Conservation (phyloP, 2,113 vertebrate species). For the Hippocampus barbouri region DNA sequence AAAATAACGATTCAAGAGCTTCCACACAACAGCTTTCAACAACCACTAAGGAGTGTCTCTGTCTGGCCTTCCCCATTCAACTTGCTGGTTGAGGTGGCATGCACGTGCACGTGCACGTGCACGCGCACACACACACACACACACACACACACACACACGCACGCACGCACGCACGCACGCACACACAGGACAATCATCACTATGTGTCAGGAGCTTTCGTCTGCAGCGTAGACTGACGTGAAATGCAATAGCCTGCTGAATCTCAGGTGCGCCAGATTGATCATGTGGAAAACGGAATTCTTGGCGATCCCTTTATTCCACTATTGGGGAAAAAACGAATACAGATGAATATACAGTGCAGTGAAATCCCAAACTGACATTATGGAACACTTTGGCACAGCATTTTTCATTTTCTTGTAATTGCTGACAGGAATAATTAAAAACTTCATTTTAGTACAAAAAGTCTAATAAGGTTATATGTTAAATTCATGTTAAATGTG, state of each 20-base stretch:
- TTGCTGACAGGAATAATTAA: conserved; percentile 48
- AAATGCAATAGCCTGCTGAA: conserved; percentile 26
- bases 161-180: conserved; percentile 15
- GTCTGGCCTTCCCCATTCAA: conserved; percentile 38
- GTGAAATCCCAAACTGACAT: conserved; percentile 26
- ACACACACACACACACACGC: conserved; percentile 2
- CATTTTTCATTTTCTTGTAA: conserved; percentile 50
- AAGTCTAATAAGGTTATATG: conserved; percentile 12
- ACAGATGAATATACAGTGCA: conserved; percentile 21
- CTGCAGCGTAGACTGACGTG: conserved; percentile 34
- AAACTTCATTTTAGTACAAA: conserved; percentile 33
- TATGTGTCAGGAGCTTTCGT: conserved; percentile 39
- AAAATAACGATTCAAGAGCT: conserved; percentile 10
- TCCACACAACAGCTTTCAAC: conserved; percentile 27
- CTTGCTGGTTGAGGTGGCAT: conserved; percentile 2
- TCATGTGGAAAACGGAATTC: conserved; percentile 40
- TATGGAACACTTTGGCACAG: conserved; percentile 23
- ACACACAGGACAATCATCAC: conserved; percentile 26
- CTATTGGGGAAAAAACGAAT: conserved; percentile 7
- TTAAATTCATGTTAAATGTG: conserved; percentile 45
- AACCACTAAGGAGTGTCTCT: conserved; percentile 48
- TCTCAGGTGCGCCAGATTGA: conserved; percentile 17
- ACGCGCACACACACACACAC: conserved; percentile 18
- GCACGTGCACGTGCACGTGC: conserved; percentile 11
- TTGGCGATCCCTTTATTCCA: conserved; percentile 12